phyloP scores from a whole-genome alignment of 2,797 vertebrate genomes.

The Pseudomugil tenellus region DNA sequence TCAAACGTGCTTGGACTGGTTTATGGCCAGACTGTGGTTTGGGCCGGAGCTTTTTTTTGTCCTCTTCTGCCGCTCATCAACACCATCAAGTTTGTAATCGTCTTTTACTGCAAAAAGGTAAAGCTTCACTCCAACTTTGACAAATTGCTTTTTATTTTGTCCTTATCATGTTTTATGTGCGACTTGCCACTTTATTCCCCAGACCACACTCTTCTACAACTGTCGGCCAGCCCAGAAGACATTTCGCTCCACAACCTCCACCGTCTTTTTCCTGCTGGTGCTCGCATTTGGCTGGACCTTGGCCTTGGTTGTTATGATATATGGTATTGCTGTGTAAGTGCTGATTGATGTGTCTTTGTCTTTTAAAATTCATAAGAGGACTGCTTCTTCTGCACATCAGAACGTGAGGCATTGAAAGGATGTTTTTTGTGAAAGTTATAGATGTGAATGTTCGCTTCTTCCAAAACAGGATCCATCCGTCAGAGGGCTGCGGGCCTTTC shows the following conservation, averaged over 20 bases:
- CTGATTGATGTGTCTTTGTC: background rate
- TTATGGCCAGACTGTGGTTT: slow-evolving; percentile 90
- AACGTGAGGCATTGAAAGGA: background rate
- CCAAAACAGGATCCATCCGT: slow-evolving; percentile 85
- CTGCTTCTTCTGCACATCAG: slow-evolving; percentile 2
- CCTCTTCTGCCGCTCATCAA: slow-evolving; percentile 90
- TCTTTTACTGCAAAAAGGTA: slow-evolving; percentile 92
- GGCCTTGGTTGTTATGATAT: slow-evolving; percentile 83
- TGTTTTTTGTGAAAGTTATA: background rate
- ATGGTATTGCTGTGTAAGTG: slow-evolving; percentile 86
- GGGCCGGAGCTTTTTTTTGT: slow-evolving; percentile 90
- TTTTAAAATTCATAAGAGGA: slow-evolving; percentile 7
- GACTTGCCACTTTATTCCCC: slow-evolving; percentile 10
- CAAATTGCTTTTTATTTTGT: background rate
- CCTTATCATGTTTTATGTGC: background rate
- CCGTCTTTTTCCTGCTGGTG: slow-evolving; percentile 88
- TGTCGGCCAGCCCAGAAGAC: slow-evolving; percentile 87
- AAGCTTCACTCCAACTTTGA: background rate
- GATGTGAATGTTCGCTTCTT: slow-evolving; percentile 7
- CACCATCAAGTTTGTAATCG: slow-evolving; percentile 85
- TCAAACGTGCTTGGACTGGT: slow-evolving; percentile 87
- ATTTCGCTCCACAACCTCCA: slow-evolving; percentile 87
- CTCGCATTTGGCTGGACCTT: slow-evolving; percentile 86
- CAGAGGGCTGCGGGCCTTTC: slow-evolving; percentile 88
- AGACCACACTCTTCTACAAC: slow-evolving; percentile 87